Base-by-base conservation (phyloP, 2,113 vertebrate species). In the Lonchura striata region DNA sequence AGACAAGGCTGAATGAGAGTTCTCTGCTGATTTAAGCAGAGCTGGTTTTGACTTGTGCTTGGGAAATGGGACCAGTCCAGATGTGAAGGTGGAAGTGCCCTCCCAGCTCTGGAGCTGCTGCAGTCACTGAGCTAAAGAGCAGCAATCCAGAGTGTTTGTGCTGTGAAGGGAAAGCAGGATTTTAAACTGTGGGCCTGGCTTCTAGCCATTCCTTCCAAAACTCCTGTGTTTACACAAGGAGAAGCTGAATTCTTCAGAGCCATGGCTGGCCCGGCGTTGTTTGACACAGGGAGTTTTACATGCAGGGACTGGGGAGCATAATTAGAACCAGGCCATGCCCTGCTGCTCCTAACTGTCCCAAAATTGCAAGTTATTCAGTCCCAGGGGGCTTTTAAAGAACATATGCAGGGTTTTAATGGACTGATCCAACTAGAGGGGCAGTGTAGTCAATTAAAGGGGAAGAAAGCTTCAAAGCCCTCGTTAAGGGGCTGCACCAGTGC, bases 291-390 rank as follows among this genome's bases (percentile, higher is more conserved):
- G 86, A 85, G 81, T 94, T 95, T 91, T 78, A 83, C 80, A 63
- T 61, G 41, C 89, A 77, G 93, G 70, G 63, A 46, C 88, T 75
- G 72, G 42, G 54, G 82, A 54, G 80, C 18, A 3, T 97, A 96
- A 98, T 98, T 88, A 91, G 96, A 97, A 95, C 75, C 97, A 97
- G 82, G 49, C 41, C 33, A 59, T 53, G 72, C 79, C 95, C 88
- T 92, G 82, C 74, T 88, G 92, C 90, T 72, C 82, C 81, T 80
- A 57, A 42, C 88, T 96, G 90, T 96, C 97, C 70, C 94, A 95
- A 92, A 96, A 85, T 41, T 75, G 57, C 83, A 63, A 86, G 75
- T 84, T 86, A 75, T 82, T 91, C 8, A 3, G 41, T 60, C 84
- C 46, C 89, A 60, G 93, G 88, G 82, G 70, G 84, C 66, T 88